Evolutionary conservation across 2,888 invertebrate genomes (phyloP), one percentile per base, ranked within the genome.

Genomic region (Acanthopleura granulata): DNA sequence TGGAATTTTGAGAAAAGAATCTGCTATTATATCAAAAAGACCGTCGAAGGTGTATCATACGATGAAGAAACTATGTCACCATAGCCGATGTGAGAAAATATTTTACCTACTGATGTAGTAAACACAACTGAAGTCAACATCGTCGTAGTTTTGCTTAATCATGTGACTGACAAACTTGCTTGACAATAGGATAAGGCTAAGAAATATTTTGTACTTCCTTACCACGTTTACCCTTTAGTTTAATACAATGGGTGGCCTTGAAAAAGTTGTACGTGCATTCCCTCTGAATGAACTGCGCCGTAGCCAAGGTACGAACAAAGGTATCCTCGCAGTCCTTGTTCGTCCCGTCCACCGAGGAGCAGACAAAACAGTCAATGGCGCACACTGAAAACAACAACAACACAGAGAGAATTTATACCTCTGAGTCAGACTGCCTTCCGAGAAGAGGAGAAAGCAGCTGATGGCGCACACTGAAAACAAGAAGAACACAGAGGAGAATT

Each of bases 371-470:
- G 81, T 86, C 87, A 73, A 87, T 87, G 49, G 81, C 75, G 0
- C 77, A 73, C 9, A 77, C 87, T 86, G 82, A 62, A 80, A 82
- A 22, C 69, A n/a, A 74, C 40, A 40, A 40, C 50, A 75, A 9
- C 9, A 40, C 40, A 40, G 3, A 40, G 40, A 40, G 40, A 40
- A 40, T 40, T 40, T 40, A 6, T n/a, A n/a, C n/a, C n/a, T n/a
- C n/a, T n/a, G n/a, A n/a, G n/a, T n/a, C n/a, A n/a, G n/a, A n/a
- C 82, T 83, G 72, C 79, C 78, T 70, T 84, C 74, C 0, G 87
- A 87, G n/a, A 83, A 82, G 72, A 86, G 86, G 18, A 80, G 79
- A 76, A 86, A 87, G 76, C 86, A 86, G 81, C 86, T 86, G 72
- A 87, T 87, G 49, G 81, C 75, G 0, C 77, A 73, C 9, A 77